These are phyloP conservation scores for Carassius gibelio DNA, from an alignment of 2,113 vertebrate genomes.

Conservation along the genomic window DNA sequence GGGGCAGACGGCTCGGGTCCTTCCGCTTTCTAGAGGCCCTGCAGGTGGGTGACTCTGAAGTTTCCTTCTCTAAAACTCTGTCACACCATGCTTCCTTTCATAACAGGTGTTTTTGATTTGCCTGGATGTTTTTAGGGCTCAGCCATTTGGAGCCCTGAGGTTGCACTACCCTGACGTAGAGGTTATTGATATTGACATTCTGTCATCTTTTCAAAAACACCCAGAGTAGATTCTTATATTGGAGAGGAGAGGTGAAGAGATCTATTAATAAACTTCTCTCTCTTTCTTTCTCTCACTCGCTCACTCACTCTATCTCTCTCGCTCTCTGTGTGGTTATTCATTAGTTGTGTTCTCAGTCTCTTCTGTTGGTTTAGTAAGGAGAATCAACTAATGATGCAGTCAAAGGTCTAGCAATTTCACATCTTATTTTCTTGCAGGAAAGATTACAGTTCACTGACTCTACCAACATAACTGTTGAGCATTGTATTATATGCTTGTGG, in stretches of 20 bases:
- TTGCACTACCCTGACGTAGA: conserved; percentile 54
- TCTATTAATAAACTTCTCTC: conserved; percentile 39
- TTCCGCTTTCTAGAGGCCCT: conserved; percentile 89
- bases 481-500: not conserved
- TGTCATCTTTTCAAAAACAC: conserved; percentile 65
- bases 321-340: not conserved
- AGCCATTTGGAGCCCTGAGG: conserved; percentile 41
- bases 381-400: not conserved
- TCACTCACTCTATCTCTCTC: not conserved
- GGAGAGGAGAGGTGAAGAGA: conserved; percentile 49
- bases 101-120: conserved; percentile 41
- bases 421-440: not conserved
- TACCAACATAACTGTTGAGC: not conserved
- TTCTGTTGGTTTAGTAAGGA: not conserved
- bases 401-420: not conserved
- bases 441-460: not conserved
- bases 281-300: not conserved
- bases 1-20: conserved; percentile 80
- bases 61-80: conserved; percentile 33
- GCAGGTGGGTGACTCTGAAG: conserved; percentile 76
- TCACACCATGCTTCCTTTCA: conserved; percentile 48
- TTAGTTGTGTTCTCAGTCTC: not conserved
- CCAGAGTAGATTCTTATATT: conserved; percentile 41
- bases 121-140: conserved; percentile 20
- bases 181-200: conserved; percentile 74